phyloP scores from a whole-genome alignment of 2,888 invertebrate species.

The Zootermopsis nevadensis region DNA sequence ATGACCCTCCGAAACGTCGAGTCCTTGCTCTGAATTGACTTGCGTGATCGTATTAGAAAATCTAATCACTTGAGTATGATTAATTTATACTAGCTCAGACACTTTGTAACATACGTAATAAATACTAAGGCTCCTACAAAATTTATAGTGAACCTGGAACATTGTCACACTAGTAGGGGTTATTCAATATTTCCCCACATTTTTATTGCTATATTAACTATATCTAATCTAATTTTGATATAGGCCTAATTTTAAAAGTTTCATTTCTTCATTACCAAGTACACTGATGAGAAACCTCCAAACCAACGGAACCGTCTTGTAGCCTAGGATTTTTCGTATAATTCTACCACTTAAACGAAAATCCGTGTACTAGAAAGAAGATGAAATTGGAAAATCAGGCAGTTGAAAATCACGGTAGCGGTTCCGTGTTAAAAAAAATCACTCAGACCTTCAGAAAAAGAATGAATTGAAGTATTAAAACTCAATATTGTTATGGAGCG shows the following conservation, averaged over 20 bases:
- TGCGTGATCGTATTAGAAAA: too few species aligned
- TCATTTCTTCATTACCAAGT: neutral
- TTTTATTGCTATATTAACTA: neutral
- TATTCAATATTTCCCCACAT: neutral
- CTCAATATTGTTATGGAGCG: constrained; percentile 41
- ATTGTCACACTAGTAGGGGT: too few species aligned
- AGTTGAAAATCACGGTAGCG: constrained; percentile 1
- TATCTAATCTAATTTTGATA: too few species aligned
- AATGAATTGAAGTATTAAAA: constrained; percentile 26
- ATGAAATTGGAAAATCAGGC: constrained; percentile 16
- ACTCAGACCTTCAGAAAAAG: constrained; percentile 27
- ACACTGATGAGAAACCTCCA: neutral
- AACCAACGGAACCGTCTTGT: neutral
- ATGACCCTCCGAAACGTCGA: too few species aligned
- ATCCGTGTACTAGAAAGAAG: constrained; percentile 6
- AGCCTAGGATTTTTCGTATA: neutral
- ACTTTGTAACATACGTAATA: too few species aligned
- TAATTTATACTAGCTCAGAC: too few species aligned
- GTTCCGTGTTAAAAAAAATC: constrained; percentile 17
- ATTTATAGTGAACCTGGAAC: neutral
- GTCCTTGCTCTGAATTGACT: too few species aligned
- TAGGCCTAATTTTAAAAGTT: neutral
- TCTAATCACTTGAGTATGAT: too few species aligned
- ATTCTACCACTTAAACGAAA: constrained; percentile 28
- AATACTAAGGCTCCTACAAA: neutral